Evolutionary conservation across 2,888 invertebrate species (phyloP), one percentile per base, ranked within the genome.

Genomic region (Linnaemya tessellans): DNA sequence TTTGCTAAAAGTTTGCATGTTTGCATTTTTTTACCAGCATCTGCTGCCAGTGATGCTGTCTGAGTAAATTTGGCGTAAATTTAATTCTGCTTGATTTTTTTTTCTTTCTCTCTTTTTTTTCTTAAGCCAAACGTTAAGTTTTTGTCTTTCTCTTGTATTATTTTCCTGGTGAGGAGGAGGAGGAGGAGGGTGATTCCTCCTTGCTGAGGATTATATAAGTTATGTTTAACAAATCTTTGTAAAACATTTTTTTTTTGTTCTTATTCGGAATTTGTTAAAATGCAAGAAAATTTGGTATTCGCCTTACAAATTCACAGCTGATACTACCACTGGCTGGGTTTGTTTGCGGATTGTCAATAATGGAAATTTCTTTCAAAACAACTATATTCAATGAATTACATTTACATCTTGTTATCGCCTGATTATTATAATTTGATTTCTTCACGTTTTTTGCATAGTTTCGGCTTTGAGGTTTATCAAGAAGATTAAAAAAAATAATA

Each of bases 341-440:
- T 79, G 54, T 74, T 79, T 79, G 84, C 62, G 60, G 43, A 18
- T 62, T 79, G 70, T 54, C 70, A 62, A 79, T 79, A 70, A 79
- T 79, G 79, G 60, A 79, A 70, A 79, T 70, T 79, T 70, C 62
- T 70, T 70, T 51, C 41, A 30, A 62, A 70, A 78, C 78, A 82
- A 82, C 75, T 46, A 89, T 90, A 90, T 91, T 90, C 90, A 90
- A 90, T 91, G 90, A 90, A 90, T 91, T 89, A 80, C 90, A 91
- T 91, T 91, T 91, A 90, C 90, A 91, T 91, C 91, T 90, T 90
- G 90, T 91, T 91, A 90, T 91, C 90, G 90, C 89, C 88, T 91
- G 90, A 90, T 91, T 91, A 91, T 85, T 85, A 90, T 90, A 90
- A 89, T 89, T 89, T 70, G 38, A 46, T 88, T 89, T 87, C 87